Conservation (phyloP, 2,888 invertebrate species). For the Boloria euphrosyne region DNA sequence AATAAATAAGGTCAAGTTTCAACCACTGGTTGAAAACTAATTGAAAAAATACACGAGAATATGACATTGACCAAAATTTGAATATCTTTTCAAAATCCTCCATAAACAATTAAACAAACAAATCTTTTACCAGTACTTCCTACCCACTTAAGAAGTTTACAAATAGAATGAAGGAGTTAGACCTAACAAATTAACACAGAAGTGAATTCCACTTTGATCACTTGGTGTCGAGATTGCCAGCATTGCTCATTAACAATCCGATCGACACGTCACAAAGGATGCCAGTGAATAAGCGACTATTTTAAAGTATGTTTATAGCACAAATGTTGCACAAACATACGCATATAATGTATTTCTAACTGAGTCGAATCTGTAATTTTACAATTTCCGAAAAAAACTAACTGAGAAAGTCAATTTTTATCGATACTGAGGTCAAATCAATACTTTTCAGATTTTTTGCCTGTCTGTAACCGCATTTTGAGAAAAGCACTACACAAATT, state of each 20-base stretch:
- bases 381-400: too few species aligned
- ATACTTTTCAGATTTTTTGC: too few species aligned
- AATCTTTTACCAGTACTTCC: conserved; percentile 29
- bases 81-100: conserved; percentile 3
- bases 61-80: too few species aligned
- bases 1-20: too few species aligned
- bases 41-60: too few species aligned
- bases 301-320: conserved; percentile 26
- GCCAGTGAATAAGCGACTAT: conserved; percentile 35
- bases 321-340: neutral
- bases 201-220: conserved; percentile 66
- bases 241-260: conserved; percentile 74
- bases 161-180: conserved; percentile 55
- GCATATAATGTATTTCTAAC: too few species aligned
- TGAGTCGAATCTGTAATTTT: too few species aligned
- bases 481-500: too few species aligned
- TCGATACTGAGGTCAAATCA: too few species aligned
- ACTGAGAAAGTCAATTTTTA: too few species aligned
- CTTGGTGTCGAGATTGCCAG: conserved; percentile 66
- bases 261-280: conserved; percentile 55
- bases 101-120: conserved; percentile 21
- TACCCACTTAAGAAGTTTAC: conserved; percentile 48
- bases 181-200: conserved; percentile 47
- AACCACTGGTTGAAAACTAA: too few species aligned
- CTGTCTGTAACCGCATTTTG: too few species aligned